Conservation (phyloP, 2,797 vertebrate species). For the Manis pentadactyla region DNA sequence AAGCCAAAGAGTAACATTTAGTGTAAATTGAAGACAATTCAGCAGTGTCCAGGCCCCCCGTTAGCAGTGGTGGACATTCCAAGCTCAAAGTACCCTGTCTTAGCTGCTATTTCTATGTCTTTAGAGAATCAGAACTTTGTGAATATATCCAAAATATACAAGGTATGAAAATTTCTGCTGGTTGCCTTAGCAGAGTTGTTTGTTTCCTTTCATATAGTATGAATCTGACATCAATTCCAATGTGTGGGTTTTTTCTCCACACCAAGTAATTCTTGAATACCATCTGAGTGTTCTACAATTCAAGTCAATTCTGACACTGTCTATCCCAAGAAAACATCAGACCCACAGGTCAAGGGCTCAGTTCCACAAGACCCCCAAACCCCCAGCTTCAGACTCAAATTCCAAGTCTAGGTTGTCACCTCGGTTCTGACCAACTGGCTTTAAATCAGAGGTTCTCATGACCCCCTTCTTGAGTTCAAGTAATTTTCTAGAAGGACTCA, state of each 20-base stretch:
- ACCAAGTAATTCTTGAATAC: not conserved
- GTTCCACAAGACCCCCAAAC: not conserved
- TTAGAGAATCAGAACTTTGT: slow-evolving; percentile 5
- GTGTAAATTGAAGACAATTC: not conserved
- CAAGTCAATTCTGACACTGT: not conserved
- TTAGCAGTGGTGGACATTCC: not conserved
- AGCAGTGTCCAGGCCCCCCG: not conserved
- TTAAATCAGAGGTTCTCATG: not conserved
- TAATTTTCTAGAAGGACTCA: not conserved
- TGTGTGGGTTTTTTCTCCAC: not conserved
- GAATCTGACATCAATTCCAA: not conserved
- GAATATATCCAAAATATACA: not conserved
- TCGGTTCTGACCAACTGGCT: not conserved
- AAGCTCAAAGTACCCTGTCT: not conserved
- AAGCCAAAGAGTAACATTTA: not conserved
- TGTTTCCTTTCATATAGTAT: not conserved
- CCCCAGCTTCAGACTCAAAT: not conserved
- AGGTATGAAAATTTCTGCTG: not conserved
- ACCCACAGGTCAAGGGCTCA: not conserved
- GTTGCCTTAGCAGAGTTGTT: not conserved
- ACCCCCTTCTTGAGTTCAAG: not conserved
- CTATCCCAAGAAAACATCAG: not conserved
- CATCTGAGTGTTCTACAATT: not conserved
- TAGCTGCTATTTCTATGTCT: not conserved
- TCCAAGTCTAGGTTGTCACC: not conserved